phyloP scores from a whole-genome alignment of 2,113 vertebrate species.

The Myotis lucifugus region DNA sequence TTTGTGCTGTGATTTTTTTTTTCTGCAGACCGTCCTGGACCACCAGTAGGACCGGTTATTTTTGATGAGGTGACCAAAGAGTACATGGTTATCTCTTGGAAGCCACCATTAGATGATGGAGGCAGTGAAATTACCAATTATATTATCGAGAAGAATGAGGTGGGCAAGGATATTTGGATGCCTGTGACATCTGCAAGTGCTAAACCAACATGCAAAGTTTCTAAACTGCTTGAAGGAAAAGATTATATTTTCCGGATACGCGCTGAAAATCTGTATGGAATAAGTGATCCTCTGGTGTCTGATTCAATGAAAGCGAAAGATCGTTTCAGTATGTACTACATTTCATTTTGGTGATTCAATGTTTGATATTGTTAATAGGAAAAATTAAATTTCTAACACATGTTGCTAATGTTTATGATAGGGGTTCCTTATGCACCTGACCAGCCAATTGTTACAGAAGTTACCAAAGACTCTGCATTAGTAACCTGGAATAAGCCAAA shows the following conservation, averaged over 20 bases:
- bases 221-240: constrained; percentile 94
- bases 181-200: constrained; percentile 94
- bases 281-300: constrained; percentile 96
- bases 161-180: constrained; percentile 94
- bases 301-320: constrained; percentile 98
- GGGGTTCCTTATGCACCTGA: constrained; percentile 98
- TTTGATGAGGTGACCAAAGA: constrained; percentile 98
- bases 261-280: constrained; percentile 98
- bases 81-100: constrained; percentile 97
- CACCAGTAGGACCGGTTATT: constrained; percentile 95
- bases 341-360: constrained; percentile 47
- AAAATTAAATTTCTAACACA: constrained; percentile 50
- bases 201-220: constrained; percentile 95
- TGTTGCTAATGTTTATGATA: constrained; percentile 74
- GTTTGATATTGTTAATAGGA: constrained; percentile 11
- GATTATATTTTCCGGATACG: constrained; percentile 95
- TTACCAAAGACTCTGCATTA: constrained; percentile 93
- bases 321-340: constrained; percentile 91
- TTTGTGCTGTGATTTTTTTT: constrained; percentile 25
- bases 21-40: constrained; percentile 92
- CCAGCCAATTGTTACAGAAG: constrained; percentile 91
- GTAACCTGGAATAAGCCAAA: constrained; percentile 95
- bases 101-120: constrained; percentile 96
- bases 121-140: constrained; percentile 96
- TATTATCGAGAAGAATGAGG: constrained; percentile 95